Conservation (phyloP, 1,140 invertebrate genomes). For the Steinernema khuongi region DNA sequence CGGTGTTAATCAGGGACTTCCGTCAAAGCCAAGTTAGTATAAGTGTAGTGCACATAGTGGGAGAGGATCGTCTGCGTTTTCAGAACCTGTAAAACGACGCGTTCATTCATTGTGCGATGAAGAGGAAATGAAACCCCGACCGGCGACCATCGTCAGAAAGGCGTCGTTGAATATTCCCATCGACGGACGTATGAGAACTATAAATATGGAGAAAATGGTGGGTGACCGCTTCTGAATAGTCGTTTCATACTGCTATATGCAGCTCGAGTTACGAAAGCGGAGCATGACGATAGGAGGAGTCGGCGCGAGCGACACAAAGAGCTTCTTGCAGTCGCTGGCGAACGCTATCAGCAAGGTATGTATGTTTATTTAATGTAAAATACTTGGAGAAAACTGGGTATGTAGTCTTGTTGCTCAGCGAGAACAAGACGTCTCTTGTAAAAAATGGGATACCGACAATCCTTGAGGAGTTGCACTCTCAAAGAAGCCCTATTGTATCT, state of each 20-base stretch:
- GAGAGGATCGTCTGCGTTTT: background rate
- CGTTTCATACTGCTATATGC: background rate
- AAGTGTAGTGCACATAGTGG: background rate
- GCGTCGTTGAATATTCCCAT: slow-evolving; percentile 1
- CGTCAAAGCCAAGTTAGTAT: background rate
- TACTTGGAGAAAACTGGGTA: too few species aligned
- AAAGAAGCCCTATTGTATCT: too few species aligned
- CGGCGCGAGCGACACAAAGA: background rate
- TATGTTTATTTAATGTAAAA: background rate
- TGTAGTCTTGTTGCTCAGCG: background rate
- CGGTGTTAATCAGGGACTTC: background rate
- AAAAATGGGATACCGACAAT: too few species aligned
- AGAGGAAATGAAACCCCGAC: background rate
- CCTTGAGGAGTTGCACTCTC: too few species aligned
- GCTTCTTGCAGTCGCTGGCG: slow-evolving; percentile 1
- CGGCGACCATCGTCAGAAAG: background rate
- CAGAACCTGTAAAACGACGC: background rate
- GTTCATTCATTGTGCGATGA: background rate
- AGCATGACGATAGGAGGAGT: slow-evolving; percentile 6
- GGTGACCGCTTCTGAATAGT: background rate
- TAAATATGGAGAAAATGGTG: background rate
- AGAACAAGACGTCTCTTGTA: background rate
- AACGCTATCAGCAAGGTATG: background rate
- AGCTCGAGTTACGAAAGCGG: background rate
- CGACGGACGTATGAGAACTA: background rate